Conservation (phyloP, 2,888 invertebrate species). For the Caenorhabditis japonica region DNA sequence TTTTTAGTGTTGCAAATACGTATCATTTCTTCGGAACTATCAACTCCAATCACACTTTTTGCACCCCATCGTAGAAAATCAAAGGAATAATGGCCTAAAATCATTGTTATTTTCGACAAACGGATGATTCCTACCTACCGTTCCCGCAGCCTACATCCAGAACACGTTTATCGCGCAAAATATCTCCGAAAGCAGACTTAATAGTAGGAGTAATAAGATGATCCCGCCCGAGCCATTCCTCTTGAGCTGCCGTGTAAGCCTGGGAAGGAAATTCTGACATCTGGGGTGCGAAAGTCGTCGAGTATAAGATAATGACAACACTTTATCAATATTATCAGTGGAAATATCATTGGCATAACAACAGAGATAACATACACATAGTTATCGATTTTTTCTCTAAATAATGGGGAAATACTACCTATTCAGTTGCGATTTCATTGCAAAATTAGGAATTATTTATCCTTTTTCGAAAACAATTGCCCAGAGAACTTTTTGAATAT, state of each 20-base stretch:
- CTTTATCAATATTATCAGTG: too few species aligned
- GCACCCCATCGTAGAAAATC: slow-evolving; percentile 49
- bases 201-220: slow-evolving; percentile 40
- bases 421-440: too few species aligned
- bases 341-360: too few species aligned
- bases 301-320: too few species aligned
- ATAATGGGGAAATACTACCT: too few species aligned
- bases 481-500: slow-evolving; percentile 50
- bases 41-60: slow-evolving; percentile 35
- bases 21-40: slow-evolving; percentile 49
- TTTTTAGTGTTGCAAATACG: slow-evolving; percentile 18
- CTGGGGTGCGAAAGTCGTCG: too few species aligned
- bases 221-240: slow-evolving; percentile 38
- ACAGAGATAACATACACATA: too few species aligned
- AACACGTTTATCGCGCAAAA: slow-evolving; percentile 17
- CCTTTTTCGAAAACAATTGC: slow-evolving; percentile 46
- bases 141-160: slow-evolving; percentile 42
- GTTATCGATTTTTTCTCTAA: too few species aligned
- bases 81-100: slow-evolving; percentile 46
- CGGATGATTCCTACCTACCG: slow-evolving; percentile 5
- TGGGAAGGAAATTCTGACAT: slow-evolving; percentile 23
- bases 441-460: too few species aligned
- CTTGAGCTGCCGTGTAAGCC: slow-evolving; percentile 37
- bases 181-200: slow-evolving; percentile 14
- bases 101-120: not conserved